Percentiles rank a stretch among this genome's conserved stretches.
Conservation (phyloP, 2,113 vertebrate genomes). For the Origma solitaria region DNA sequence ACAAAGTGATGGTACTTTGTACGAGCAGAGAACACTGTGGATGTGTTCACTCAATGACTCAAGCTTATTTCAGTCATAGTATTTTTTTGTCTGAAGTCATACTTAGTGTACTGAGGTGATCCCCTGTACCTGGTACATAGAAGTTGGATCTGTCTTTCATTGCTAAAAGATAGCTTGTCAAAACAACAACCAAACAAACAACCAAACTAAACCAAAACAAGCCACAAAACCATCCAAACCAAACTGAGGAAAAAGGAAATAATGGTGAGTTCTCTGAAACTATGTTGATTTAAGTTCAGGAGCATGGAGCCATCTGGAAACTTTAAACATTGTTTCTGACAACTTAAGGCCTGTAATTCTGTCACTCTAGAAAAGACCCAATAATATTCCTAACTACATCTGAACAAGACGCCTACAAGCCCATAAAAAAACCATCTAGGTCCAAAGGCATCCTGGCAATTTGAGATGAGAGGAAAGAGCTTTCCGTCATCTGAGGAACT, state of each 20-base stretch:
- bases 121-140: not conserved
- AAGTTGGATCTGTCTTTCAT: not conserved
- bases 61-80: not conserved
- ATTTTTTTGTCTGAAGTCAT: not conserved
- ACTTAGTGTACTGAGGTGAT: not conserved
- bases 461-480: not conserved
- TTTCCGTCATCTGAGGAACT: not conserved
- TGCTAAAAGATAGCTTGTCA: not conserved
- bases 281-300: not conserved
- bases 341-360: slow-evolving; percentile 29
- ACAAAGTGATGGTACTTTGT: not conserved
- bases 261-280: not conserved
- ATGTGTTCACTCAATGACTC: not conserved
- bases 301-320: slow-evolving; percentile 36
- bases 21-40: not conserved
- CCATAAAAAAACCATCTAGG: not conserved
- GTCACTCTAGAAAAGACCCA: slow-evolving; percentile 22
- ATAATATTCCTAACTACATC: slow-evolving; percentile 32
- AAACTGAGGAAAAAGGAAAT: not conserved
- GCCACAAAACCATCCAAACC: not conserved
- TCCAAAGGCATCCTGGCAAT: not conserved
- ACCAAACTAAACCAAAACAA: too few species aligned
- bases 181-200: not conserved
- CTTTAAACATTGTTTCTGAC: slow-evolving; percentile 37
- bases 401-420: slow-evolving; percentile 2